phyloP scores from a whole-genome alignment of 1,140 invertebrate genomes.

The Drosophila gunungcola region DNA sequence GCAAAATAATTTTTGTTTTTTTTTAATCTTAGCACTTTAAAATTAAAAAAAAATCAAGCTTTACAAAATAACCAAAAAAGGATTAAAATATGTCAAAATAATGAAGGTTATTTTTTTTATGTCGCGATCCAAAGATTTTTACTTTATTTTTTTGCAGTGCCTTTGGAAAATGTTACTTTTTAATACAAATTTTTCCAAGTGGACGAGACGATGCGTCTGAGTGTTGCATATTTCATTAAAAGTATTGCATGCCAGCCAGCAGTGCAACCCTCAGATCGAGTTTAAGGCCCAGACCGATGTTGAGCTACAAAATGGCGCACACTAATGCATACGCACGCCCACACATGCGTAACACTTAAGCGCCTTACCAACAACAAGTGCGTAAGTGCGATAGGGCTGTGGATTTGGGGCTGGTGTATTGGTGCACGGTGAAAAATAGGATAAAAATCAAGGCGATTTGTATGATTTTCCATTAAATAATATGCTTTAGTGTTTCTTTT shows the following conservation, averaged over 20 bases:
- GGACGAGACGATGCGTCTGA: constrained; percentile 28
- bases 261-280: constrained; percentile 34
- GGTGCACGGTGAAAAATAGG: constrained; percentile 6
- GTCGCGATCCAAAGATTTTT: neutral
- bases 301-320: constrained; percentile 55
- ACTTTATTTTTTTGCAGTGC: neutral
- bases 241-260: constrained; percentile 65
- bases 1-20: neutral
- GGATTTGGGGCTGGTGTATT: constrained; percentile 1
- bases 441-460: neutral
- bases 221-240: constrained; percentile 79
- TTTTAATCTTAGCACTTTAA: neutral
- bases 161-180: neutral
- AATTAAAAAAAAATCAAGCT: too few relatives aligned
- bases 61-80: too few relatives aligned
- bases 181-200: constrained; percentile 13
- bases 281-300: constrained; percentile 36
- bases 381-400: constrained; percentile 37
- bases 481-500: too few relatives aligned
- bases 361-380: constrained; percentile 48
- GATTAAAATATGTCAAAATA: too few relatives aligned
- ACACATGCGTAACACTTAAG: constrained; percentile 74
- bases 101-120: neutral
- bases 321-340: constrained; percentile 31
- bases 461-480: too few relatives aligned